phyloP scores from a whole-genome alignment of 2,797 vertebrate genomes.

The Macropodus opercularis region DNA sequence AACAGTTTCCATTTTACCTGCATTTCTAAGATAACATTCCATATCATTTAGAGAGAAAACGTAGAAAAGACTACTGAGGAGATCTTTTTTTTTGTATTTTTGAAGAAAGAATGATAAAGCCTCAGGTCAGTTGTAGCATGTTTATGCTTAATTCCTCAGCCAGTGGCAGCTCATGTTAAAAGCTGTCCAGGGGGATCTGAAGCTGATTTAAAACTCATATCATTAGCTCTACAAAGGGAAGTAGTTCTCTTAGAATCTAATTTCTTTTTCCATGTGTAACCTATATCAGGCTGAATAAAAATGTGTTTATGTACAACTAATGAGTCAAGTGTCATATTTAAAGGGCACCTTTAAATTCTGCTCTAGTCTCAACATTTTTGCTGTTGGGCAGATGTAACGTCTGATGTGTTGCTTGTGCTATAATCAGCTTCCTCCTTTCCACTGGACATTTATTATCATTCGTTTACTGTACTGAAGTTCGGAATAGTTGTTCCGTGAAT shows the following conservation, averaged over 20 bases:
- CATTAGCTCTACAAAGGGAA: constrained; percentile 81
- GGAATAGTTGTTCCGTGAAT: too few species aligned
- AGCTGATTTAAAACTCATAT: constrained; percentile 73
- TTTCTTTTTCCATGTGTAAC: constrained; percentile 76
- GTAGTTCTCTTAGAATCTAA: constrained; percentile 74
- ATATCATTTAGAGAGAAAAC: constrained; percentile 60
- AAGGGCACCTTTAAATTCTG: not conserved
- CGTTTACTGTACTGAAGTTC: too few species aligned
- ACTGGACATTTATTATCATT: too few species aligned
- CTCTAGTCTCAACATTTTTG: not conserved
- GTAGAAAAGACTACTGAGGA: constrained; percentile 51
- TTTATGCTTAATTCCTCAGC: constrained; percentile 69
- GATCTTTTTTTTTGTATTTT: constrained; percentile 57
- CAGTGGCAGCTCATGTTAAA: constrained; percentile 60
- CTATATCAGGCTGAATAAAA: constrained; percentile 83
- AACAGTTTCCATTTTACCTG: constrained; percentile 43
- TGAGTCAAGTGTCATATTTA: constrained; percentile 36
- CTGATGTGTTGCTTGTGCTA: not conserved
- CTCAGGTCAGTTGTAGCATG: constrained; percentile 80
- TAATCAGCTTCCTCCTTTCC: not conserved
- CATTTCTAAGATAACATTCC: constrained; percentile 74
- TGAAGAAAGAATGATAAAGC: constrained; percentile 54
- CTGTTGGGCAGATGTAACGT: not conserved
- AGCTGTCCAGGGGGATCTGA: constrained; percentile 59
- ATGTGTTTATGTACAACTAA: constrained; percentile 76